Evolutionary conservation across 2,797 vertebrate species (phyloP).

Genomic region (Notolabrus celidotus): DNA sequence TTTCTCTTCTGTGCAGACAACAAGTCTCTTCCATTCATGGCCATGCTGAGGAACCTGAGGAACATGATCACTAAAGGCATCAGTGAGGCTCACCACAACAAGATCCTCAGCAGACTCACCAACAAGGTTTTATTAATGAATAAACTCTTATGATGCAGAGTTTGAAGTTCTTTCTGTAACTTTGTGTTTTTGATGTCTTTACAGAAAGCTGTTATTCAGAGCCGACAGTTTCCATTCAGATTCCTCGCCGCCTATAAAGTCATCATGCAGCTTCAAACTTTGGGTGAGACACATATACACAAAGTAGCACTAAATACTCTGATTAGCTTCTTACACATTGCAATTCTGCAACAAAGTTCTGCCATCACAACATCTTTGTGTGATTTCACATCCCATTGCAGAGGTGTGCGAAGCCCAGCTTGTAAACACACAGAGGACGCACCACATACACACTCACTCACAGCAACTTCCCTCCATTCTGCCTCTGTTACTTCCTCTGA

Average conservation of each 20-base stretch:
- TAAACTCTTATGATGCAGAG: too few species aligned
- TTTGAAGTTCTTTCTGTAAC: background rate
- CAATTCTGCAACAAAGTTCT: too few species aligned
- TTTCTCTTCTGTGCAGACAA: slow-evolving; percentile 76
- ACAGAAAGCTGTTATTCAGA: slow-evolving; percentile 88
- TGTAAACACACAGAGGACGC: too few species aligned
- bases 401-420: too few species aligned
- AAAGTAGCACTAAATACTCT: too few species aligned
- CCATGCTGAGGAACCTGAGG: slow-evolving; percentile 92
- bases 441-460: too few species aligned
- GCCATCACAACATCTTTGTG: too few species aligned
- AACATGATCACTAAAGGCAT: slow-evolving; percentile 88
- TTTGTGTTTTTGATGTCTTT: slow-evolving; percentile 7
- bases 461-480: too few species aligned
- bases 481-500: too few species aligned
- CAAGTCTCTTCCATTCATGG: slow-evolving; percentile 91
- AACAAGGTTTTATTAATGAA: too few species aligned
- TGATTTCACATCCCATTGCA: too few species aligned
- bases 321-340: too few species aligned
- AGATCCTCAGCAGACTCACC: slow-evolving; percentile 84
- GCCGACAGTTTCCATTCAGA: slow-evolving; percentile 91
- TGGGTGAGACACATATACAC: slow-evolving; percentile 67
- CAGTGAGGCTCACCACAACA: slow-evolving; percentile 86
- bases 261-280: slow-evolving; percentile 80
- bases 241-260: slow-evolving; percentile 92